Conservation (phyloP, 2,797 vertebrate species). For the Gouania willdenowi region DNA sequence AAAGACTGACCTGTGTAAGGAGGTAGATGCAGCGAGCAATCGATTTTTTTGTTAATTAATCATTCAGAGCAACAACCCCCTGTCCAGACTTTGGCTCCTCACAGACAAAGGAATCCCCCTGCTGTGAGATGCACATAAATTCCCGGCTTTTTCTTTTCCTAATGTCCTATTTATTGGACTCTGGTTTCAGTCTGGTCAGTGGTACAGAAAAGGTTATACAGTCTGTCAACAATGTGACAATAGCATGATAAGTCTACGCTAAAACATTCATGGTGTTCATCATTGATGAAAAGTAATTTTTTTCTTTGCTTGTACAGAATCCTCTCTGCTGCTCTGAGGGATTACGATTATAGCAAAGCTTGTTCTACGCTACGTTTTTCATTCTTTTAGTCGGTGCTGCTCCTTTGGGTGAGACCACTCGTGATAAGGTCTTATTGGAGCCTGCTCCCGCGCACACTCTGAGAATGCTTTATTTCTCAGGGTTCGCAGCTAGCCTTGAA, state of each 20-base stretch:
- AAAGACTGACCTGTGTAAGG: not conserved
- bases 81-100: constrained; percentile 5
- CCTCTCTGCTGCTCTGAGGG: not conserved
- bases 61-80: constrained; percentile 20
- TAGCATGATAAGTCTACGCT: constrained; percentile 1
- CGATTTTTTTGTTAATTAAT: constrained; percentile 54
- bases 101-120: constrained; percentile 18
- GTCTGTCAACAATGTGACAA: not conserved
- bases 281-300: not conserved
- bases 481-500: constrained; percentile 42
- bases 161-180: constrained; percentile 40
- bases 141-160: constrained; percentile 4
- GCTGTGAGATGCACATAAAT: constrained; percentile 10
- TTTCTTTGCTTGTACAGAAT: no score
- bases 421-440: constrained; percentile 17
- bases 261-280: constrained; percentile 33
- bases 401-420: constrained; percentile 5
- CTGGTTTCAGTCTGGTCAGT: constrained; percentile 1
- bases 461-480: constrained; percentile 36
- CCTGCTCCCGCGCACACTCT: constrained; percentile 1
- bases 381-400: constrained; percentile 6
- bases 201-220: not conserved
- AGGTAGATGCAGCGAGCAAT: constrained; percentile 14
- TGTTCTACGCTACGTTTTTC: not conserved
- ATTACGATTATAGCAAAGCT: not conserved